Evolutionary conservation across 2,113 vertebrate species (phyloP).

Genomic region (Sakesphorus luctuosus): DNA sequence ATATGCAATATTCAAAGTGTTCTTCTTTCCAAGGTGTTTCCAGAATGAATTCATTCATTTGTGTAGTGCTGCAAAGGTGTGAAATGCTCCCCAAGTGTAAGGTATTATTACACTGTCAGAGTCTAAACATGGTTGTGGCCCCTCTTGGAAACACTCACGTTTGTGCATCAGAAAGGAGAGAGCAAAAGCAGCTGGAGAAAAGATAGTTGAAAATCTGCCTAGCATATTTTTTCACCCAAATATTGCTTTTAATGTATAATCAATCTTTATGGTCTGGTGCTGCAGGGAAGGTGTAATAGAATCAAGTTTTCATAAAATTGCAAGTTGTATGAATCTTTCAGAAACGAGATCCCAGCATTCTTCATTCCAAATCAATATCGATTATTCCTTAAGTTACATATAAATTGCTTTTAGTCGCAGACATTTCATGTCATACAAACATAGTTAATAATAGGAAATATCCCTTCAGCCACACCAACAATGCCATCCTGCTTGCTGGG

Average conservation of each 20-base stretch:
- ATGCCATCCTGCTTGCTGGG: not conserved
- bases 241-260: slow-evolving; percentile 52
- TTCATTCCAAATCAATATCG: slow-evolving; percentile 40
- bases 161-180: not conserved
- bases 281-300: slow-evolving; percentile 47
- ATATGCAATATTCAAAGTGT: not conserved
- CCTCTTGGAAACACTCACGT: not conserved
- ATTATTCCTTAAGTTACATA: slow-evolving; percentile 48
- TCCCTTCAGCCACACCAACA: not conserved
- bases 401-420: slow-evolving; percentile 51
- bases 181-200: not conserved
- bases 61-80: not conserved
- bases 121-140: not conserved
- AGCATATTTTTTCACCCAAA: not conserved
- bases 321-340: slow-evolving; percentile 34
- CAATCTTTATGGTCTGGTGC: slow-evolving; percentile 54
- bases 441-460: slow-evolving; percentile 38
- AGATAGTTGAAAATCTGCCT: not conserved
- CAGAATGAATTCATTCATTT: not conserved
- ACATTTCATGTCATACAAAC: slow-evolving; percentile 31
- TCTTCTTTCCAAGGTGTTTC: slow-evolving; percentile 16
- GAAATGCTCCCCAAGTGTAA: not conserved
- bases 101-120: not conserved
- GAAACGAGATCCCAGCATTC: not conserved
- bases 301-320: slow-evolving; percentile 42